Conservation (phyloP, 2,888 invertebrate genomes). For the Torymus auratus region DNA sequence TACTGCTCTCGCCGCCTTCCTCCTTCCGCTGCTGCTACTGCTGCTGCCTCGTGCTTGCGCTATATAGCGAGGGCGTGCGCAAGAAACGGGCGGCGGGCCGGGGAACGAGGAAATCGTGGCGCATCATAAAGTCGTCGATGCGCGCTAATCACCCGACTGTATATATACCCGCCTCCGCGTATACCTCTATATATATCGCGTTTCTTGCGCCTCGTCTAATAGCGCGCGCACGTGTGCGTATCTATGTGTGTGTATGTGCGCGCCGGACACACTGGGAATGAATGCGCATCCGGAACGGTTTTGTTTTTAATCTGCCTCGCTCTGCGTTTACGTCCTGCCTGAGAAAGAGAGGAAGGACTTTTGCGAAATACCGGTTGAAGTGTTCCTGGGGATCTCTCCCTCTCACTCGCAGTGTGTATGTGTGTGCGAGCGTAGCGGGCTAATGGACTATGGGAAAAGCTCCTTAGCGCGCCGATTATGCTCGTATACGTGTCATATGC, state of each 20-base stretch:
- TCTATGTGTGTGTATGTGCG: too few relatives aligned
- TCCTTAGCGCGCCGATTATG: constrained; percentile 31
- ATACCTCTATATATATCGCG: not conserved
- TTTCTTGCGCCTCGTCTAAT: not conserved
- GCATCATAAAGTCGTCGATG: constrained; percentile 63
- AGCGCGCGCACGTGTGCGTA: constrained; percentile 1
- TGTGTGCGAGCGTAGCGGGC: constrained; percentile 31
- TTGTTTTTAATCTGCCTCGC: constrained; percentile 60
- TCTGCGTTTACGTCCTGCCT: constrained; percentile 36
- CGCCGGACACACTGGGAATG: constrained; percentile 49
- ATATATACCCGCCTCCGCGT: not conserved
- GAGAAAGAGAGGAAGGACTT: constrained; percentile 48
- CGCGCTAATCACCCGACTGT: constrained; percentile 53
- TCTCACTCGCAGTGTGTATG: not conserved
- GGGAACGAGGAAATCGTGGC: constrained; percentile 64
- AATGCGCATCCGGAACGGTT: constrained; percentile 62
- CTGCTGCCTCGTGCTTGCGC: constrained; percentile 45
- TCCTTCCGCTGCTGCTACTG: constrained; percentile 47
- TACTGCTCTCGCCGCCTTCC: constrained; percentile 14
- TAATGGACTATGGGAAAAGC: constrained; percentile 49
- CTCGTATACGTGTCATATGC: constrained; percentile 37
- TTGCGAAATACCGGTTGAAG: constrained; percentile 61
- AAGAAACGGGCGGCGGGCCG: constrained; percentile 48
- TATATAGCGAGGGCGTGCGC: constrained; percentile 33
- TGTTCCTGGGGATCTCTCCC: constrained; percentile 46